A percentile compares a stretch with the other conserved stretches of the same genome.
Conservation (phyloP, 2,113 vertebrate genomes). For the Nicator chloris region DNA sequence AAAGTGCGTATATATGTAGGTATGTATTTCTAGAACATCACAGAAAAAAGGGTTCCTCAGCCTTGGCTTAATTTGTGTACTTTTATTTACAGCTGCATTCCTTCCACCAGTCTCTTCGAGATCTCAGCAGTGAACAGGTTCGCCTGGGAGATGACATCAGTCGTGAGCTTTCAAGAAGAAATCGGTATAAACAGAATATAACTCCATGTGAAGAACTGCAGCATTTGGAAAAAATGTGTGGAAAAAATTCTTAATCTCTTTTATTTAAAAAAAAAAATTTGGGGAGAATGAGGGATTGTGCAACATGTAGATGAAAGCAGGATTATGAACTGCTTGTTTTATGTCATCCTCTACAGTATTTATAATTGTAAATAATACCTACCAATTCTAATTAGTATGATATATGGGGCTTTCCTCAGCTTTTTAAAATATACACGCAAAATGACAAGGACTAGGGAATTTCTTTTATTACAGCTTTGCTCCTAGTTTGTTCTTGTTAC, state of each 20-base stretch:
- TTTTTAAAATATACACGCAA: not conserved
- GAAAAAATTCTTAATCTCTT: not conserved
- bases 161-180: conserved; percentile 84
- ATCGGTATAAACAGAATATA: conserved; percentile 74
- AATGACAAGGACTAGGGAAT: not conserved
- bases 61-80: not conserved
- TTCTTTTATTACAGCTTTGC: not conserved
- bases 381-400: not conserved
- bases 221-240: no score
- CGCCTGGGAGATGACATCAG: conserved; percentile 85
- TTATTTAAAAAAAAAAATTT: not conserved
- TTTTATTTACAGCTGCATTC: conserved; percentile 78
- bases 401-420: not conserved
- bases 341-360: not conserved
- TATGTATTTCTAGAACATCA: not conserved
- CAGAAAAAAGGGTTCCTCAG: not conserved
- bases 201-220: not conserved
- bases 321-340: not conserved
- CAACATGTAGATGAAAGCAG: not conserved
- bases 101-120: conserved; percentile 87
- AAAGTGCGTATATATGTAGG: not conserved
- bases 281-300: not conserved
- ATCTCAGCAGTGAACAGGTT: conserved; percentile 85
- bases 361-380: not conserved
- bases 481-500: not conserved